phyloP scores from a whole-genome alignment of 2,113 vertebrate genomes.

The Ciconia maguari region DNA sequence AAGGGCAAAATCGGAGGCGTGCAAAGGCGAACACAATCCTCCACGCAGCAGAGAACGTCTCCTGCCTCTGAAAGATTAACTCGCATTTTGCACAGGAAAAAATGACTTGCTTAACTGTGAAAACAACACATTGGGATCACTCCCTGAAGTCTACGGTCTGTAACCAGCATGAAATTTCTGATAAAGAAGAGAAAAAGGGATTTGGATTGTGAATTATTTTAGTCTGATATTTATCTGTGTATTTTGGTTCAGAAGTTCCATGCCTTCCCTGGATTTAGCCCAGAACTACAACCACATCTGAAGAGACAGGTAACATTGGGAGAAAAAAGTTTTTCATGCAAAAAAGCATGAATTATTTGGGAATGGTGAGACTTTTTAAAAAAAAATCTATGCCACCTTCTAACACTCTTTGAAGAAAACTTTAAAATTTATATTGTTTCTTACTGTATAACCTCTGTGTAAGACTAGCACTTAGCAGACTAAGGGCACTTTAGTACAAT shows the following conservation, averaged over 20 bases:
- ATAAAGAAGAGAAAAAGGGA: neutral
- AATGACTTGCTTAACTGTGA: neutral
- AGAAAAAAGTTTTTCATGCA: neutral
- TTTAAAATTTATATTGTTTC: neutral
- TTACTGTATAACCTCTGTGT: neutral
- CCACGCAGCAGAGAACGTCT: neutral
- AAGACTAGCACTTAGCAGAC: neutral
- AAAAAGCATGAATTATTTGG: neutral
- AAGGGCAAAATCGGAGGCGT: neutral
- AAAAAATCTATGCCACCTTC: neutral
- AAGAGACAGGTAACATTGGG: neutral
- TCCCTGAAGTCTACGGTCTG: neutral
- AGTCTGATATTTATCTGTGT: neutral
- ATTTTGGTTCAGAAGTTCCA: neutral
- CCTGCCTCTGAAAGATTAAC: no score
- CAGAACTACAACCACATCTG: neutral
- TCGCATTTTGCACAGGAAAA: neutral
- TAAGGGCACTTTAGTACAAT: neutral
- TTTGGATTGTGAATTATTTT: neutral
- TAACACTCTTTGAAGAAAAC: neutral
- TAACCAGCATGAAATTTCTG: neutral
- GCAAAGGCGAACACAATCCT: no score
- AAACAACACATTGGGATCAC: no score
- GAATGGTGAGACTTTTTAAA: neutral
- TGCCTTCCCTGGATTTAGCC: neutral